phyloP scores from a whole-genome alignment of 2,888 invertebrate species.

The Pseudococcus jackbeardsleyi region DNA sequence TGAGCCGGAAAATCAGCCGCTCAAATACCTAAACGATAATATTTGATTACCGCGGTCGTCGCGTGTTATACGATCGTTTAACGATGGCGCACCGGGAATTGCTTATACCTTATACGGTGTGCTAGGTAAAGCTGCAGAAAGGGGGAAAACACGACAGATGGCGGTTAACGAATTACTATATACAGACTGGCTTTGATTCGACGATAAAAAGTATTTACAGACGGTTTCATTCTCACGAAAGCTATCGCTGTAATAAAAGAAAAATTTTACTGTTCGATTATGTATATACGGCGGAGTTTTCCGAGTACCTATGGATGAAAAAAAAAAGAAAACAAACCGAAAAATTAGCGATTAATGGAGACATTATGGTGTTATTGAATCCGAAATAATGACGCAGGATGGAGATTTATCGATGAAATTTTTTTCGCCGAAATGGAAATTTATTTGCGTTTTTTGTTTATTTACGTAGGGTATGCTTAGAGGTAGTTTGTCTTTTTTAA shows the following conservation, averaged over 20 bases:
- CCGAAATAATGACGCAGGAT: background rate
- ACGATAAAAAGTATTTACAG: slow-evolving; percentile 46
- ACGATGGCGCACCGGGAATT: slow-evolving; percentile 31
- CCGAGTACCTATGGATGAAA: background rate
- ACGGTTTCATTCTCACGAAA: slow-evolving; percentile 48
- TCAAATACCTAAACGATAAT: slow-evolving; percentile 43
- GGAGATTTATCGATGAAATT: background rate
- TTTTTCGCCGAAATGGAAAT: background rate
- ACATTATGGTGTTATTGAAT: background rate
- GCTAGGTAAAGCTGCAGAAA: background rate
- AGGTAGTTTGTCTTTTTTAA: too few species aligned
- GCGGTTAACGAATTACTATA: slow-evolving; percentile 38
- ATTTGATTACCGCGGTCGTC: slow-evolving; percentile 47
- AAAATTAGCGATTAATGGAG: background rate
- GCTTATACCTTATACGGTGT: background rate
- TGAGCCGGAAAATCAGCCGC: slow-evolving; percentile 52
- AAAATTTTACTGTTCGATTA: slow-evolving; percentile 19
- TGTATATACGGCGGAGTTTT: background rate
- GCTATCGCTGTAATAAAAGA: slow-evolving; percentile 18
- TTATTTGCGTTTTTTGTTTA: too few species aligned
- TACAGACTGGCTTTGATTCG: slow-evolving; percentile 30
- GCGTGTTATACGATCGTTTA: slow-evolving; percentile 52
- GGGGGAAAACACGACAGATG: slow-evolving; percentile 39
- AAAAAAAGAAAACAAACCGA: background rate
- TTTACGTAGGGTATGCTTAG: too few species aligned